Evolutionary conservation across 1,140 invertebrate species (phyloP), one percentile per base, ranked within the genome.

Genomic region (Scaptomyza pallida): DNA sequence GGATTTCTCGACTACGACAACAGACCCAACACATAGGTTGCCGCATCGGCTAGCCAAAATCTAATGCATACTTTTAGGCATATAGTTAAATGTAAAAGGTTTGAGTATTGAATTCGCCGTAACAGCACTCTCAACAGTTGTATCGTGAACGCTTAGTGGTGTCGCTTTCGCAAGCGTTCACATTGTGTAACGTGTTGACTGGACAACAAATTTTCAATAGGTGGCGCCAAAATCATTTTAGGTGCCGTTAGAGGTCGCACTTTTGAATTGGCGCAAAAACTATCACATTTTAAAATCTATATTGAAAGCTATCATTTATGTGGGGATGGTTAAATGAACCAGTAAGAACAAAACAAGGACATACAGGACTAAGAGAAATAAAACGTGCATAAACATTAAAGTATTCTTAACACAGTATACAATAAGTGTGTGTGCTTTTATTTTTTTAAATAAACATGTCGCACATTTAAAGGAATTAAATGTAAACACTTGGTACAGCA

Each of bases 381-480:
- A n/a, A n/a, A n/a, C n/a, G n/a, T n/a, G n/a, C n/a, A n/a, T n/a
- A n/a, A n/a, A n/a, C n/a, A n/a, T n/a, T 43, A 2, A n/a, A 17
- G 9, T 2, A 21, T 26, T 9, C 47, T 33, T 30, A 30, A 26
- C 6, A 33, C 15, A 19, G 51, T 55, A 40, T 26, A n/a, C n/a
- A 52, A 23, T 30, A 54, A 63, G 37, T 55, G 59, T n/a, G 16
- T 62, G 40, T 19, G 3, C 3, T 57, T 37, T 40, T 15, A 13
- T 55, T 35, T 15, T 57, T 44, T 54, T 19, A 56, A 35, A 33
- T 48, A 72, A 67, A 72, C 62, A 67, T 59, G 51, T 51, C 52
- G 68, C 40, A 41, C 48, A 72, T 72, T 67, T 59, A 40, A 54
- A 54, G 47, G 62, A 72, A 72, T 72, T 72, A 72, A 72, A 72